Evolutionary conservation across 1,140 invertebrate species (phyloP), one percentile per base, ranked within the genome.

Genomic region (Pseudomyrmex pallidus): DNA sequence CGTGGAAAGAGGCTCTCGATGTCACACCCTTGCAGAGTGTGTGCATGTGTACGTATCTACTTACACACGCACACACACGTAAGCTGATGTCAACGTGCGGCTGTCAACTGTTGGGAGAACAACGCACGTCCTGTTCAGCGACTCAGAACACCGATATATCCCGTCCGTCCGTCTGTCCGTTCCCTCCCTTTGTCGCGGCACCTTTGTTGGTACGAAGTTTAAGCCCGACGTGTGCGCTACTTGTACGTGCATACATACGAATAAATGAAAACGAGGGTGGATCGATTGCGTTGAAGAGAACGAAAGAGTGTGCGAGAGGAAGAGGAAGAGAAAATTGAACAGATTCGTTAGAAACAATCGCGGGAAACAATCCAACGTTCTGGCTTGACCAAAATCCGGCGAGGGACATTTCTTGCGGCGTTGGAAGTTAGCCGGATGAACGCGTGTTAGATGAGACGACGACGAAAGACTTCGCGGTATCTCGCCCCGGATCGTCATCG

Each of bases 141-240:
- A 74, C 63, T 83, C 80, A 85, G 85, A 91, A 88, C 80, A 87
- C 85, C 86, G 89, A 91, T 91, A 91, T 91, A 89, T 90, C 89
- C 87, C 87, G 83, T 80, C 83, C 52, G 66, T 77, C 59, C 82
- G 74, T 66, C 62, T 61, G 63, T 56, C 64, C 52, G 64, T 59
- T 35, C 74, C 63, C 35, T 78, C 54, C 63, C 76, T 88, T 88
- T 88, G 87, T 88, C 66, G 72, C 57, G n/a, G 2, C 15, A 62
- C 25, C 82, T 78, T 70, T 76, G 82, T 74, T 59, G 50, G 48
- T 25, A 64, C 48, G 61, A 87, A 88, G 84, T 74, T 80, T 61
- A 77, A 77, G 59, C n/a, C 50, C 52, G 66, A 87, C 66, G 66
- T 67, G 52, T 57, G 76, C 72, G 63, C 85, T 74, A 80, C 86